These are phyloP conservation scores for Orientallactaga sibirica DNA, from an alignment of 2,797 vertebrate species.

Conservation along the genomic window DNA sequence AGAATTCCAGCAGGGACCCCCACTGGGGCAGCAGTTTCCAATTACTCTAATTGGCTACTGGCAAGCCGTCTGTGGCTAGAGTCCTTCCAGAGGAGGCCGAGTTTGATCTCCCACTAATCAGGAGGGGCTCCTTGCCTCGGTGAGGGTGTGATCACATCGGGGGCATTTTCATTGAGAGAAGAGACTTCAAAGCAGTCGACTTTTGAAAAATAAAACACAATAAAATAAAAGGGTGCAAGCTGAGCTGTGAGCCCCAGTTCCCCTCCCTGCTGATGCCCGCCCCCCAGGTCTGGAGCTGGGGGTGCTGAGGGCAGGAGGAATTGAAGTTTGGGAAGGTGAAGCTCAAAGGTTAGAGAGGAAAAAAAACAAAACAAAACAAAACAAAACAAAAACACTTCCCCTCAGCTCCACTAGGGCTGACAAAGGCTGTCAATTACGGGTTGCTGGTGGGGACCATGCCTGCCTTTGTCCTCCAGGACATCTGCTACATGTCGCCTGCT, in stretches of 20 bases:
- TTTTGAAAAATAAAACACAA: conserved; percentile 68
- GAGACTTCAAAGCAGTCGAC: conserved; percentile 86
- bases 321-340: conserved; percentile 14
- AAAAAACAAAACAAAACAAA: neutral
- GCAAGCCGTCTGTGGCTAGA: conserved; percentile 81
- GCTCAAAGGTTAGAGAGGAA: neutral
- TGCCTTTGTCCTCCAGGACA: conserved; percentile 91
- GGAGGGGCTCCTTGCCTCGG: conserved; percentile 64
- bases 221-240: conserved; percentile 67
- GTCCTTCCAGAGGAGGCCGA: conserved; percentile 78
- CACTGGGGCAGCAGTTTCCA: conserved; percentile 73
- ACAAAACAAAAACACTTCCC: neutral
- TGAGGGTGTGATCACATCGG: neutral
- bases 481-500: conserved; percentile 92
- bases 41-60: conserved; percentile 78
- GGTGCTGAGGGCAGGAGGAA: neutral
- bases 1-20: conserved; percentile 73
- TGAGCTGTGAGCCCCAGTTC: conserved; percentile 35
- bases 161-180: conserved; percentile 57
- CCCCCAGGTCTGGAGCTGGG: conserved; percentile 40
- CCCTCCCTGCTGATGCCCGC: neutral
- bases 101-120: conserved; percentile 75
- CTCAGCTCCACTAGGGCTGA: conserved; percentile 67
- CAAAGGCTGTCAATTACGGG: conserved; percentile 87
- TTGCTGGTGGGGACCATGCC: conserved; percentile 89